phyloP scores from a whole-genome alignment of 2,888 invertebrate species.

The Hydrotaea cyrtoneurina region DNA sequence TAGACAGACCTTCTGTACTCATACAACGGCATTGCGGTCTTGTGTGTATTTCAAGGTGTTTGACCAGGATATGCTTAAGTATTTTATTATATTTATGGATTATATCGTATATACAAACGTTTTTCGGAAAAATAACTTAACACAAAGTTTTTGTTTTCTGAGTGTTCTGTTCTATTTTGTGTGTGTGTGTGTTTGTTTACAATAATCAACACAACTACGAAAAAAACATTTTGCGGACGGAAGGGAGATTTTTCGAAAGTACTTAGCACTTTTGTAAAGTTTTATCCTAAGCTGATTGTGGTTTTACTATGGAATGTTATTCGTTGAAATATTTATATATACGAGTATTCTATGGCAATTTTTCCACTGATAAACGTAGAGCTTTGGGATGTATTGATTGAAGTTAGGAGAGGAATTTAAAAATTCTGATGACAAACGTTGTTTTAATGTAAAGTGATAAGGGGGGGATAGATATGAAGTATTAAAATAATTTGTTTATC shows the following conservation, averaged over 20 bases:
- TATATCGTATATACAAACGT: slow-evolving; percentile 19
- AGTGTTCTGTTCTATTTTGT: not conserved
- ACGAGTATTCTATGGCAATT: not conserved
- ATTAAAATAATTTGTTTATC: too few species aligned
- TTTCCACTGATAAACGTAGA: not conserved
- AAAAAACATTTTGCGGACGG: slow-evolving; percentile 10
- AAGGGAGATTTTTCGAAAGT: not conserved
- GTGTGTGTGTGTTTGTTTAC: not conserved
- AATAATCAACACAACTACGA: not conserved
- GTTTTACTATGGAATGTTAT: slow-evolving; percentile 24
- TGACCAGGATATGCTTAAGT: slow-evolving; percentile 55
- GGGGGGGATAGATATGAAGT: too few species aligned
- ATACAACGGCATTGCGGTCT: not conserved
- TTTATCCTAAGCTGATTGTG: slow-evolving; percentile 43
- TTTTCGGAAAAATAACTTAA: slow-evolving; percentile 17
- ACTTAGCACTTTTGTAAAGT: slow-evolving; percentile 19
- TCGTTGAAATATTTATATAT: slow-evolving; percentile 1
- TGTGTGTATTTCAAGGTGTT: slow-evolving; percentile 51
- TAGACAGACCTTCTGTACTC: not conserved
- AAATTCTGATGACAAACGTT: too few species aligned
- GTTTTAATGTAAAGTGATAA: too few species aligned
- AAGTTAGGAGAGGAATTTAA: too few species aligned
- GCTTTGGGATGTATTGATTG: not conserved
- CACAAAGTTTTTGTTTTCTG: slow-evolving; percentile 31
- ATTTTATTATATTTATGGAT: slow-evolving; percentile 52